Percentiles rank a stretch among this genome's conserved stretches.
Conservation (phyloP, 2,888 invertebrate genomes). For the Reticulitermes lucifugus region DNA sequence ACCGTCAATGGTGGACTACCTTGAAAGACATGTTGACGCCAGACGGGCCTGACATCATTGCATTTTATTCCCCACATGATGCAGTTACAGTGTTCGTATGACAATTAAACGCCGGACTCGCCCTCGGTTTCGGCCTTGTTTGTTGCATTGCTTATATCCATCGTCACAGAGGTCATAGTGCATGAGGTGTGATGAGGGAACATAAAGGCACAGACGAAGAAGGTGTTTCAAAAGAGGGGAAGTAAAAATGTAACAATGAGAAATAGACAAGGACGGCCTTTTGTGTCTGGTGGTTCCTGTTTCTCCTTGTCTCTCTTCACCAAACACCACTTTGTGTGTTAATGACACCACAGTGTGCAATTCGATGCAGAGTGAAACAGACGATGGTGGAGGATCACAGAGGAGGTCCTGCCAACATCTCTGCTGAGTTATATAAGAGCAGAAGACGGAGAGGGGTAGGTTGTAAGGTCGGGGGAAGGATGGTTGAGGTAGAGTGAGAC, state of each 20-base stretch:
- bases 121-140: neutral
- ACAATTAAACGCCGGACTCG: too few species aligned
- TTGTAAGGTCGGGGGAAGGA: neutral
- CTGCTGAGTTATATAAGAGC: conserved; percentile 43
- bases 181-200: neutral
- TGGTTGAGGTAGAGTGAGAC: neutral
- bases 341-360: conserved; percentile 53
- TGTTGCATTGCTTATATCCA: neutral
- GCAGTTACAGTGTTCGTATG: too few species aligned
- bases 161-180: neutral
- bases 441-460: conserved; percentile 31
- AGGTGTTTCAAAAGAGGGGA: neutral
- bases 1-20: too few species aligned
- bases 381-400: conserved; percentile 37
- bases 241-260: conserved; percentile 17
- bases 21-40: too few species aligned
- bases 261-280: conserved; percentile 11
- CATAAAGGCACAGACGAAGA: conserved; percentile 6
- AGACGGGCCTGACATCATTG: too few species aligned
- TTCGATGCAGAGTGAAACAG: conserved; percentile 42
- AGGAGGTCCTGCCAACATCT: conserved; percentile 42
- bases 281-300: conserved; percentile 1
- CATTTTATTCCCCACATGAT: too few species aligned
- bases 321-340: conserved; percentile 52
- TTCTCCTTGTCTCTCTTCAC: conserved; percentile 32